A percentile compares a stretch with the other conserved stretches of the same genome.
phyloP scores from a whole-genome alignment of 2,888 invertebrate species.

The Nomada fucata region DNA sequence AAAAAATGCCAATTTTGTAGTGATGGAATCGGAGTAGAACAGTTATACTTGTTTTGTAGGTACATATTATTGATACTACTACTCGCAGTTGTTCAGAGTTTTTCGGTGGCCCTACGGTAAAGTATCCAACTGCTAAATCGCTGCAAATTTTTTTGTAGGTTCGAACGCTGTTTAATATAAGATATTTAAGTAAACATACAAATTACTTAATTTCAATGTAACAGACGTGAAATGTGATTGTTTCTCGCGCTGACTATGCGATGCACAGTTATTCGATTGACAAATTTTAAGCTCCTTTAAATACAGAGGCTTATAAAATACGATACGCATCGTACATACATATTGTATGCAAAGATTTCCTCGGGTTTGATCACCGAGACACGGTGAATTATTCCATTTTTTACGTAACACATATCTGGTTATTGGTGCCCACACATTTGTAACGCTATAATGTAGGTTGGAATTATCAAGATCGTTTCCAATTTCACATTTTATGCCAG shows the following conservation, averaged over 20 bases:
- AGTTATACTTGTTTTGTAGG: too few species aligned
- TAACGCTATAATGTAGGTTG: too few species aligned
- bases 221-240: not conserved
- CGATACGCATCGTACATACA: conserved; percentile 12
- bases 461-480: too few species aligned
- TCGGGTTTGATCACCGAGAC: not conserved
- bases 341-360: conserved; percentile 14
- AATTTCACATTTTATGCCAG: too few species aligned
- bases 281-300: conserved; percentile 2
- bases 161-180: too few species aligned
- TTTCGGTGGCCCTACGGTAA: too few species aligned
- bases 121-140: too few species aligned
- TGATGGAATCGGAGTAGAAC: too few species aligned
- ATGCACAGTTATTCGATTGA: not conserved
- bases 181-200: not conserved
- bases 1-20: too few species aligned
- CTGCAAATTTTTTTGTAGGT: too few species aligned
- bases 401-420: not conserved
- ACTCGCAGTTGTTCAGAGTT: too few species aligned
- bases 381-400: not conserved
- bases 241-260: not conserved
- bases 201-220: not conserved
- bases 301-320: conserved; percentile 9
- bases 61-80: too few species aligned
- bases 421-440: not conserved